Evolutionary conservation across 1,140 invertebrate genomes (phyloP).

Genomic region (Bombus soroeensis): DNA sequence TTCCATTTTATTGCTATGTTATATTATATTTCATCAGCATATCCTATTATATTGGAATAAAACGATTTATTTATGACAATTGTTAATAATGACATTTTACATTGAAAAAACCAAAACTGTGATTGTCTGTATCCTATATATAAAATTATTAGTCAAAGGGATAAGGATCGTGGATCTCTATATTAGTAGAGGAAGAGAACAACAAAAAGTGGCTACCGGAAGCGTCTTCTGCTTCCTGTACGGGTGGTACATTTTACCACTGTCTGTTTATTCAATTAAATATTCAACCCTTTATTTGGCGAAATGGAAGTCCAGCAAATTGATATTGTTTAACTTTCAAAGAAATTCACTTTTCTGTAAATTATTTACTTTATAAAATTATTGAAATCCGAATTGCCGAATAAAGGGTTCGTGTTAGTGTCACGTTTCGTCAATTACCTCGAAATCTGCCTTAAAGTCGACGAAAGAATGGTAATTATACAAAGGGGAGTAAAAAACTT

Average conservation of each 20-base stretch:
- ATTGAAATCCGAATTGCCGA: background rate
- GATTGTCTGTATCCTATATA: constrained; percentile 30
- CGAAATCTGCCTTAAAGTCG: constrained; percentile 28
- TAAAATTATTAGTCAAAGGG: background rate
- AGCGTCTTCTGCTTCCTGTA: background rate
- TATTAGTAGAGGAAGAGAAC: background rate
- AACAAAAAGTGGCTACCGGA: too few relatives aligned
- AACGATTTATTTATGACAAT: background rate
- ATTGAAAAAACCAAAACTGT: constrained; percentile 33
- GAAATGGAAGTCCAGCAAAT: background rate
- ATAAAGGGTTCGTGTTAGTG: background rate
- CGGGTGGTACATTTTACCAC: background rate
- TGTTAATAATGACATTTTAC: background rate
- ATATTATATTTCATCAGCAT: background rate
- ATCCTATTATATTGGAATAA: background rate
- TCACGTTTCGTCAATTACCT: constrained; percentile 35
- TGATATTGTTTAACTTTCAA: too few relatives aligned
- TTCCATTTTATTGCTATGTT: background rate
- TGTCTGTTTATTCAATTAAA: background rate
- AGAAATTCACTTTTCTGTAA: background rate
- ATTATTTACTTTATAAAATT: background rate
- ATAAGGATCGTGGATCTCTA: background rate
- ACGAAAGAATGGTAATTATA: background rate
- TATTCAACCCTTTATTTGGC: background rate
- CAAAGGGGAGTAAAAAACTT: background rate